These are phyloP conservation scores for Protonibea diacanthus DNA, from an alignment of 2,797 vertebrate species.

Conservation along the genomic window DNA sequence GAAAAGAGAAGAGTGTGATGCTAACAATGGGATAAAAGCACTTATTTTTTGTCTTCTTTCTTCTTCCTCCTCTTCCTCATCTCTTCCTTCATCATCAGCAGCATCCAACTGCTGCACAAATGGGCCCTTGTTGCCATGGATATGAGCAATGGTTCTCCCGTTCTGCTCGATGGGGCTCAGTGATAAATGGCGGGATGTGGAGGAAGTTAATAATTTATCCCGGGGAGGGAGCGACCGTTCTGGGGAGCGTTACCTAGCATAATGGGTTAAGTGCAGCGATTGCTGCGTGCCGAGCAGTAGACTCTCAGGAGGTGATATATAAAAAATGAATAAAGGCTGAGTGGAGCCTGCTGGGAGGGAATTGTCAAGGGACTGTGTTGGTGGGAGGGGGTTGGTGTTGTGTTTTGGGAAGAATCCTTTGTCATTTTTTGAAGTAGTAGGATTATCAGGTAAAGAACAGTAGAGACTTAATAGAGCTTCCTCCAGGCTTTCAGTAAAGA, in stretches of 20 bases:
- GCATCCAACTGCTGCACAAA: slow-evolving; percentile 75
- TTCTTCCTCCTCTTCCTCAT: slow-evolving; percentile 66
- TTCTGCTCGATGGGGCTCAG: slow-evolving; percentile 76
- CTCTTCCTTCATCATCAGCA: slow-evolving; percentile 71
- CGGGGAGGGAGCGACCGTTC: slow-evolving; percentile 77
- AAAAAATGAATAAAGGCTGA: slow-evolving; percentile 95
- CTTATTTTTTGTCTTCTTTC: slow-evolving; percentile 69
- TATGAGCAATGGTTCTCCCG: slow-evolving; percentile 75
- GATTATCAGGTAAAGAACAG: slow-evolving; percentile 74
- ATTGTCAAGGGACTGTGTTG: slow-evolving; percentile 81
- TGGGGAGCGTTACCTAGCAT: slow-evolving; percentile 79
- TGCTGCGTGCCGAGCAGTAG: slow-evolving; percentile 77
- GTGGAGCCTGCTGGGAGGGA: slow-evolving; percentile 84
- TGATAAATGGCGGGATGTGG: slow-evolving; percentile 82
- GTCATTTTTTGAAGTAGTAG: slow-evolving; percentile 64
- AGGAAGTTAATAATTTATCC: slow-evolving; percentile 87
- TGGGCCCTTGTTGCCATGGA: slow-evolving; percentile 82
- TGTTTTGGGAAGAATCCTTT: slow-evolving; percentile 65
- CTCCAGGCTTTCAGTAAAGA: slow-evolving; percentile 68
- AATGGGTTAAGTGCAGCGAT: slow-evolving; percentile 93
- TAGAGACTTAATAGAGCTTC: slow-evolving; percentile 67
- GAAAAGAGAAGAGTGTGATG: slow-evolving; percentile 35
- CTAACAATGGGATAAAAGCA: slow-evolving; percentile 69
- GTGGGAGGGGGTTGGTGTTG: slow-evolving; percentile 37
- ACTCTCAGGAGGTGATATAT: slow-evolving; percentile 76